A percentile compares a stretch with the other conserved stretches of the same genome.
Evolutionary conservation across 2,797 vertebrate genomes (phyloP).

Genomic region (Protonibea diacanthus): DNA sequence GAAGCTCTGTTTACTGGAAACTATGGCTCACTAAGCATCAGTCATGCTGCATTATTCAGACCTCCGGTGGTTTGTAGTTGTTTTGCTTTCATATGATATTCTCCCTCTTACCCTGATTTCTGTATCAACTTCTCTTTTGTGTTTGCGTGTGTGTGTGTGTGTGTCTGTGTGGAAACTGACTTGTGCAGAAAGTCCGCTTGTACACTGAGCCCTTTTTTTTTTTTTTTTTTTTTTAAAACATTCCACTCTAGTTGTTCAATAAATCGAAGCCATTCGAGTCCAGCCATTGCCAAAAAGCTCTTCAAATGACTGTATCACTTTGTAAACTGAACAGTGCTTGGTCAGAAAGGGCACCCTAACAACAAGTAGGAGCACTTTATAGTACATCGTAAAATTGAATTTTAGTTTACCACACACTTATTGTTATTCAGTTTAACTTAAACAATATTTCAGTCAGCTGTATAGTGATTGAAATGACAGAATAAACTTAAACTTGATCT

Average conservation of each 20-base stretch:
- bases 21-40: slow-evolving; percentile 6
- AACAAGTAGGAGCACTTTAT: background rate
- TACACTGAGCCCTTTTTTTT: slow-evolving; percentile 8
- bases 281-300: slow-evolving; percentile 6
- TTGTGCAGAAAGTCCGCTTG: slow-evolving; percentile 6
- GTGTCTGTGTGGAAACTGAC: slow-evolving; percentile 4
- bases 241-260: slow-evolving; percentile 27
- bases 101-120: background rate
- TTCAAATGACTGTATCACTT: background rate
- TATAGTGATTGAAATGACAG: background rate
- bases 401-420: background rate
- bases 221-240: slow-evolving; percentile 8
- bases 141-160: background rate
- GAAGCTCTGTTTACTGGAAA: slow-evolving; percentile 8
- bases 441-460: background rate
- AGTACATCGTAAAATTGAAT: background rate
- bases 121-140: background rate
- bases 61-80: slow-evolving; percentile 17
- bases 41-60: slow-evolving; percentile 31
- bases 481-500: background rate
- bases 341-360: background rate
- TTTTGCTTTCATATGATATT: slow-evolving; percentile 16
- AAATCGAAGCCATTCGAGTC: slow-evolving; percentile 25
- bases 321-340: slow-evolving; percentile 4
- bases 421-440: background rate